A percentile compares a stretch with the other conserved stretches of the same genome.
phyloP scores from a whole-genome alignment of 2,888 invertebrate species.

The Drosophila algonquin region DNA sequence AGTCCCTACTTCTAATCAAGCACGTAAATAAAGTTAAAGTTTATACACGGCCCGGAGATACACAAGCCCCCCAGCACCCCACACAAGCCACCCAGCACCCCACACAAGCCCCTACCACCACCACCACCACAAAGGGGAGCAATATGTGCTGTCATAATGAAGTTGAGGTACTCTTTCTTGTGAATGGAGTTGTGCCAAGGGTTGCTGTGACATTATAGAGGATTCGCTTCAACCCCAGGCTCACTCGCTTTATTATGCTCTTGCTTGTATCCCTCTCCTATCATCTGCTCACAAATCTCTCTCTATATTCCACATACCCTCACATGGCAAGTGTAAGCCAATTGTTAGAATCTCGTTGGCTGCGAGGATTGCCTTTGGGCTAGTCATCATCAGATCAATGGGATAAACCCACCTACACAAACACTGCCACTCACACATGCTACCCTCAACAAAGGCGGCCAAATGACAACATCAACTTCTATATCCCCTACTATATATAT shows the following conservation, averaged over 20 bases:
- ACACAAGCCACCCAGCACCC: too few species aligned
- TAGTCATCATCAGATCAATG: constrained; percentile 65
- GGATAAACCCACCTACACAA: constrained; percentile 36
- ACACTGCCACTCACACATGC: constrained; percentile 32
- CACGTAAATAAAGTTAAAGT: constrained; percentile 79
- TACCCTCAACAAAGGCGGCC: constrained; percentile 60
- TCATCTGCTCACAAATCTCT: neutral
- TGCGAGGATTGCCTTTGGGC: constrained; percentile 52
- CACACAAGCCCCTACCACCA: too few species aligned
- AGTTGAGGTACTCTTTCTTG: constrained; percentile 28
- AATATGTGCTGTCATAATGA: constrained; percentile 25
- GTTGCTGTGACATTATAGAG: neutral
- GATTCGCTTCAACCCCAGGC: too few species aligned
- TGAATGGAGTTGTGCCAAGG: neutral
- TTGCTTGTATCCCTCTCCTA: too few species aligned
- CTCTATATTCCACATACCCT: constrained; percentile 12
- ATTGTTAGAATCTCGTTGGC: constrained; percentile 27
- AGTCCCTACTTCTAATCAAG: constrained; percentile 68
- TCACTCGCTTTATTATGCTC: too few species aligned
- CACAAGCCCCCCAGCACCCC: constrained; percentile 16
- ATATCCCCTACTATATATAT: constrained; percentile 20
- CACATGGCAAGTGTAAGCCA: neutral
- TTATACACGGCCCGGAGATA: constrained; percentile 55
- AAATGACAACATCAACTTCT: constrained; percentile 68
- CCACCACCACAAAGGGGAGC: constrained; percentile 27